Conservation (phyloP, 2,113 vertebrate genomes). For the Ameiurus melas region DNA sequence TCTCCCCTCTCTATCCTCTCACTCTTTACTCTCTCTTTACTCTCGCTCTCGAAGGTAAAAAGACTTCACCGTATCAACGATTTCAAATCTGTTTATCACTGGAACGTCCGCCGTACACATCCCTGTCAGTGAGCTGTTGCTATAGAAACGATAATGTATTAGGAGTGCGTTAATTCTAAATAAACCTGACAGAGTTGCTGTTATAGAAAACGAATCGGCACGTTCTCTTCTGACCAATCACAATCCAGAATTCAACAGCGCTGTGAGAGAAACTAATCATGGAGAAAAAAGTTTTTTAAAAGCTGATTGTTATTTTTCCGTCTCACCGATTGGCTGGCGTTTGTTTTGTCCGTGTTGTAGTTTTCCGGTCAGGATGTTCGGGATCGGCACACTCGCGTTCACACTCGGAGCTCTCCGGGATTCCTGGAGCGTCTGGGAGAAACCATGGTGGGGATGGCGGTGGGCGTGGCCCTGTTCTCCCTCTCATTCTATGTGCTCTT, state of each 20-base stretch:
- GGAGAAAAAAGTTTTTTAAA: no score
- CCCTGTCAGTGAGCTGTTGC: not conserved
- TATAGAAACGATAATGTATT: not conserved
- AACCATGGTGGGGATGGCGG: conserved; percentile 83
- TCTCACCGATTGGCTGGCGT: not conserved
- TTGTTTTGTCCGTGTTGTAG: conserved; percentile 52
- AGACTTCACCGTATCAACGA: not conserved
- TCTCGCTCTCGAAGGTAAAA: no score
- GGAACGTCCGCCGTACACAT: no score
- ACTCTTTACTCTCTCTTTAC: no score
- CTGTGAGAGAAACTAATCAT: not conserved
- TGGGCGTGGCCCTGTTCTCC: conserved; percentile 81
- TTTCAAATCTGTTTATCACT: no score
- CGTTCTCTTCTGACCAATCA: not conserved
- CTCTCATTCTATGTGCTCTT: conserved; percentile 92
- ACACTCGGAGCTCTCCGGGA: conserved; percentile 76
- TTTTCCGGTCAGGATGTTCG: conserved; percentile 49
- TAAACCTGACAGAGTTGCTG: not conserved
- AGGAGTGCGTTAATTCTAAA: not conserved
- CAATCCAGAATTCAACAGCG: not conserved
- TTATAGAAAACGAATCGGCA: not conserved
- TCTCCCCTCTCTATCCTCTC: no score
- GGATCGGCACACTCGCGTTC: conserved; percentile 74
- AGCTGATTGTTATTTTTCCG: not conserved
- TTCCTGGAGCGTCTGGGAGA: conserved; percentile 90